Evolutionary conservation across 1,140 invertebrate species (phyloP), one percentile per base, ranked within the genome.

Genomic region (Panagrolaimus sp.): DNA sequence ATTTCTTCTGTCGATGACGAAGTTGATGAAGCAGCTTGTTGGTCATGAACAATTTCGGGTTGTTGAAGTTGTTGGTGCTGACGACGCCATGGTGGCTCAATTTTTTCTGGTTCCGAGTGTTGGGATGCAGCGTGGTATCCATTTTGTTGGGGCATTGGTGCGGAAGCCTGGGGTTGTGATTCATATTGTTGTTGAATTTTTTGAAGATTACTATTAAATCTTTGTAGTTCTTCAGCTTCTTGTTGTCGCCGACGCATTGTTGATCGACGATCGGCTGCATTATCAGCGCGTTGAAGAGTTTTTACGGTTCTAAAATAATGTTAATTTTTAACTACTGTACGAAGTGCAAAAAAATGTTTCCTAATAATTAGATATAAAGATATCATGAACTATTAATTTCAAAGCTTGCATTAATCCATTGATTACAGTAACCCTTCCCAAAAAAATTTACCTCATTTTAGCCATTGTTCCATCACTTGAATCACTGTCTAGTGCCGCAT

Each of bases 401-500:
- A 38, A 38, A 38, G 7, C 7, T 38, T 38, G n/a, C n/a, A 38
- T 48, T 14, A 72, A 73, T 69, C 12, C 69, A 62, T 15, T 72
- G 65, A 8, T 65, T 12, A 32, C 69, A 72, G 46, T 15, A 46
- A 71, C 43, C 10, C 5, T 15, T 1, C 24, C 7, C 71, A n/a
- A 47, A 63, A 21, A 55, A 73, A 10, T 43, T 14, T 62, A 10
- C 12, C 75, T 69, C 76, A 76, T 78, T 68, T 76, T 78, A 14
- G 71, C 75, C 43, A 78, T 17, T 32, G 44, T 55, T 2, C 45
- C 71, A 46, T 65, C 72, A n/a, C 48, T 70, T 17, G 72, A 55
- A 44, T 80, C 80, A 52, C 75, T 77, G 12, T 84, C 82, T 14
- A 72, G 62, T n/a, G 75, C 76, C 12, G 78, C 78, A 65, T 82